Conservation (phyloP, 2,113 vertebrate genomes). For the Mixornis gularis region DNA sequence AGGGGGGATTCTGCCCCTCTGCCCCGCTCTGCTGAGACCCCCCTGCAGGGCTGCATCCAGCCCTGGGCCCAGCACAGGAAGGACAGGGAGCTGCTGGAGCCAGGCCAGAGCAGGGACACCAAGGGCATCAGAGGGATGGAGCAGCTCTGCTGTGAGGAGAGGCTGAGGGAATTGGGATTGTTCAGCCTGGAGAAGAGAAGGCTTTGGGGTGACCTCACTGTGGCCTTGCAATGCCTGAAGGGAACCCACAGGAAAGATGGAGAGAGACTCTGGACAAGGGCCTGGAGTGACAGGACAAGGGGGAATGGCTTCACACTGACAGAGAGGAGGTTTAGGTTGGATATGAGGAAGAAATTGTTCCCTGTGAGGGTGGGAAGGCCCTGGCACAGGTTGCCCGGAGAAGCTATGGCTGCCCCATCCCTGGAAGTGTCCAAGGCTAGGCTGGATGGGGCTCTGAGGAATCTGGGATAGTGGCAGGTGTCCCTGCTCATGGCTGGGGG, state of each 20-base stretch:
- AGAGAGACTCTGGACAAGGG: background rate
- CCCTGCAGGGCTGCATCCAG: background rate
- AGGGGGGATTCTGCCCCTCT: background rate
- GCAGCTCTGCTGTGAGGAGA: no score
- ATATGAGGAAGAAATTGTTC: accelerated
- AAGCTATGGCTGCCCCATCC: background rate
- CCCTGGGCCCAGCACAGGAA: background rate
- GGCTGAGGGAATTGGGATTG: no score
- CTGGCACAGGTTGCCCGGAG: background rate
- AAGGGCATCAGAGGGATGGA: no score
- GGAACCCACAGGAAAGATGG: background rate
- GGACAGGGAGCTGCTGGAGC: background rate
- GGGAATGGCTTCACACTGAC: background rate
- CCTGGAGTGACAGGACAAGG: background rate
- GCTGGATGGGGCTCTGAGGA: accelerated
- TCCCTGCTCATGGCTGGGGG: accelerated
- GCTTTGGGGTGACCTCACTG: background rate
- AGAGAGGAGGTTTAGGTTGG: accelerated
- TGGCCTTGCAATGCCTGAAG: background rate
- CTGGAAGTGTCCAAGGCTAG: background rate
- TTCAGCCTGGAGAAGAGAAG: no score
- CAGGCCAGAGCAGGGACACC: background rate
- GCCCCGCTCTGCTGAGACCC: background rate
- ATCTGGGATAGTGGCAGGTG: background rate
- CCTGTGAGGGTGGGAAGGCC: accelerated